A percentile compares a stretch with the other conserved stretches of the same genome.
Evolutionary conservation across 2,888 invertebrate genomes (phyloP).

Genomic region (Pyrochroa serraticornis): DNA sequence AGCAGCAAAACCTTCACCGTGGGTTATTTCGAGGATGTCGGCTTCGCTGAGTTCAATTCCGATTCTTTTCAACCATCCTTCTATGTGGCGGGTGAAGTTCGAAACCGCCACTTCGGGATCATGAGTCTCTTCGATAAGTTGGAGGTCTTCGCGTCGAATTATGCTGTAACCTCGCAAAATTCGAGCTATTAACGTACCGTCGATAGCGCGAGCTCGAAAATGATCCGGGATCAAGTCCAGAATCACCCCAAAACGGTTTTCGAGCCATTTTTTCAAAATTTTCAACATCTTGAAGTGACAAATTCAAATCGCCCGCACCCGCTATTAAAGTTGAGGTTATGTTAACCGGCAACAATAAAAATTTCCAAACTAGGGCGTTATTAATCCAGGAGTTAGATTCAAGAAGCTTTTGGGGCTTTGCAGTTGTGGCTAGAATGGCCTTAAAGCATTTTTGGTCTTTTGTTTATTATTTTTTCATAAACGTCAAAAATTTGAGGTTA

Average conservation of each 20-base stretch:
- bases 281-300: constrained; percentile 60
- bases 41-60: constrained; percentile 59
- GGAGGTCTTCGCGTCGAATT: constrained; percentile 63
- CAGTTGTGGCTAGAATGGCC: too few relatives aligned
- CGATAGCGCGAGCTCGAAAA: constrained; percentile 64
- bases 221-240: constrained; percentile 63
- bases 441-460: too few relatives aligned
- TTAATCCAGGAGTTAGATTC: too few relatives aligned
- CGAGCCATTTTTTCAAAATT: constrained; percentile 67
- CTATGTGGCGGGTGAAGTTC: constrained; percentile 46
- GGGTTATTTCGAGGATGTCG: constrained; percentile 60
- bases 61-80: constrained; percentile 62
- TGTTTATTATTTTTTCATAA: too few relatives aligned
- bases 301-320: constrained; percentile 13
- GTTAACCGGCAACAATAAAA: too few relatives aligned
- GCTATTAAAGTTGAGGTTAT: not conserved
- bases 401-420: too few relatives aligned
- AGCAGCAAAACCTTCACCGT: constrained; percentile 60
- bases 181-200: constrained; percentile 64
- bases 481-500: too few relatives aligned
- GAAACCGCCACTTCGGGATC: constrained; percentile 32
- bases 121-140: constrained; percentile 54
- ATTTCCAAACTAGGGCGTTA: too few relatives aligned
- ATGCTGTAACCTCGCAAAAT: constrained; percentile 66
- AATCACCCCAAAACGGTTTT: constrained; percentile 62